Evolutionary conservation across 1,140 invertebrate genomes (phyloP), one percentile per base, ranked within the genome.

Genomic region (Drosophila melanica): DNA sequence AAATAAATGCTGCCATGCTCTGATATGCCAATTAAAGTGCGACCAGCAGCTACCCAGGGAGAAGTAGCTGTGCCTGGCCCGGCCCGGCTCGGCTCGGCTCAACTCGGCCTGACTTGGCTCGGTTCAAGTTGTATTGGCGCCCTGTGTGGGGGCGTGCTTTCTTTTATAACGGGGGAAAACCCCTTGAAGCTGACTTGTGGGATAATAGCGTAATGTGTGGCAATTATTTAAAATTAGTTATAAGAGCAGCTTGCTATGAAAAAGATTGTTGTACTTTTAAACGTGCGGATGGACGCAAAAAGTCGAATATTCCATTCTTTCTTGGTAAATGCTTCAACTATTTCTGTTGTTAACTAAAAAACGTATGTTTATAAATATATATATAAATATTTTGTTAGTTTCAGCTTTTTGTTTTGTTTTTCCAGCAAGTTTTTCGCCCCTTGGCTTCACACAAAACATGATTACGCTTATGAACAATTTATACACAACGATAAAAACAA

Each of bases 21-120:
- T 82, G 82, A 86, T 86, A 86, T 86, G 84, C 82, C 82, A 86
- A 86, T 86, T 86, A 86, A 86, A 86, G 79, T 82, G 84, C 84
- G 82, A 82, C 82, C 81, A 62, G 71, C 71, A 75, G 77, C 76
- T 39, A 42, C 41, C 16, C 57, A 58, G 47, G 55, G 12, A 41
- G 64, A 18, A 45, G 63, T 57, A 44, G 48, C 30, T 44, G 58
- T 37, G 30, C 35, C 30, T 30, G 44, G 14, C 14, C 48, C 42
- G 59, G 37, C 10, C 14, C 39, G 9, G 27, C 2, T n/a, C n/a
- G n/a, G n/a, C n/a, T n/a, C n/a, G n/a, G n/a, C n/a, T n/a, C n/a
- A n/a, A n/a, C n/a, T 9, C 10, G 4, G 41, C 50, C 30, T 44
- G 51, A 37, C 10, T 27, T 59, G 27, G 6, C 37, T 7, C n/a